Evolutionary conservation across 2,797 vertebrate genomes (phyloP).

Genomic region (Pterois miles): DNA sequence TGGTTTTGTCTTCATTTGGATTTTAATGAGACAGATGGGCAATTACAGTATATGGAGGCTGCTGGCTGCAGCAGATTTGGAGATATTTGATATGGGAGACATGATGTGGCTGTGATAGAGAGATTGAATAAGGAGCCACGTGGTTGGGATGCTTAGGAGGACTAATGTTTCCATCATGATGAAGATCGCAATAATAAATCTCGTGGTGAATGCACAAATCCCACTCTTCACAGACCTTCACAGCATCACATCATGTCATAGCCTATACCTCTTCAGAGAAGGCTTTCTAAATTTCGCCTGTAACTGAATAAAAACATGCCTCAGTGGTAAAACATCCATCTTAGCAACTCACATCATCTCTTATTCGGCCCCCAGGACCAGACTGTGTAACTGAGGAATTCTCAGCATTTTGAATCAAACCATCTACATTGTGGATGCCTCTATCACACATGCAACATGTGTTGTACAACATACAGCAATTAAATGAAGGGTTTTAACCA

Average conservation of each 20-base stretch:
- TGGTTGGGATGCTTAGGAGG: neutral
- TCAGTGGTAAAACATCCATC: neutral
- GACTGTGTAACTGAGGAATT: neutral
- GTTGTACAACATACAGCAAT: neutral
- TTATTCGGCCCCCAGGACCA: neutral
- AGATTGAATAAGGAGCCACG: neutral
- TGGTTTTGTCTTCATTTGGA: neutral
- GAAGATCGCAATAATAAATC: slow-evolving; percentile 26
- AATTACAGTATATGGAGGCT: neutral
- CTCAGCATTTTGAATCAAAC: neutral
- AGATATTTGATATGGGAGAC: neutral
- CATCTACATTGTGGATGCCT: neutral
- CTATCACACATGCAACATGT: neutral
- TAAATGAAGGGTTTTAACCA: neutral
- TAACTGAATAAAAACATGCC: neutral
- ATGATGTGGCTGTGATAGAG: neutral
- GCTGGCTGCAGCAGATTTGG: neutral
- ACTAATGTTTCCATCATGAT: neutral
- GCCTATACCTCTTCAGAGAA: neutral
- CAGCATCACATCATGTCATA: neutral
- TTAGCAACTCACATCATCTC: neutral
- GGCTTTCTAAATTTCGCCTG: neutral
- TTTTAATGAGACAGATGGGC: neutral
- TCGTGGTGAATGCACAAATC: neutral
- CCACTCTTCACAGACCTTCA: neutral